Evolutionary conservation across 2,113 vertebrate genomes (phyloP), one percentile per base, ranked within the genome.

Genomic region (Pseudorhombus dupliciocellatus): DNA sequence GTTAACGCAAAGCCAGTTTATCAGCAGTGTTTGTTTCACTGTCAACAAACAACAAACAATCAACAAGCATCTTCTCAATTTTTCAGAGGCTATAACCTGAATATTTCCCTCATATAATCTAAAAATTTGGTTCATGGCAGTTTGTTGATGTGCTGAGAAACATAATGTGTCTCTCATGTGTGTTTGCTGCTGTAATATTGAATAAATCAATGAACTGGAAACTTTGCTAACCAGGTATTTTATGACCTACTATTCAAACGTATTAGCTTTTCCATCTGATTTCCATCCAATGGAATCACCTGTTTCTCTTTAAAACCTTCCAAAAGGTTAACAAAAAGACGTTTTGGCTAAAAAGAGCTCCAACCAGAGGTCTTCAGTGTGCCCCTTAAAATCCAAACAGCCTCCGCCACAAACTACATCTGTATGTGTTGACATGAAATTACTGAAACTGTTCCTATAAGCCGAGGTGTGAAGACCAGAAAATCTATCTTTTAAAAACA

Each of bases 1-100:
- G 50, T 70, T 68, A 48, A 77, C 80, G 73, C 37, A 26, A 50
- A 15, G 50, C 40, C 28, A 52, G 46, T 50, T 50, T 50, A 16
- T 20, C 20, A 44, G 4, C 7, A 21, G 18, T 50, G 62, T 48
- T 57, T 56, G 42, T 66, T 77, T 68, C 48, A 52, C 9, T 70
- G 46, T 66, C 24, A 66, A 53, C 18, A 40, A 9, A n/a, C 16
- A 61, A 15, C 28, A 11, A 9, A 22, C 46, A 50, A 42, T 48
- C 5, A 46, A 20, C 30, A 4, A 20, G 44, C 7, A 24, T 4
- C 3, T 37, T 66, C 56, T 58, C 25, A 68, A 2, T 14, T 71
- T 72, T 10, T 42, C 22, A 25, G 5, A 34, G 4, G 7, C 65
- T 66, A 15, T 50, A 34, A 68, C 18, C 15, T 30, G 4, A 12